Evolutionary conservation across 2,113 vertebrate genomes (phyloP).

Genomic region (Anser cygnoides): DNA sequence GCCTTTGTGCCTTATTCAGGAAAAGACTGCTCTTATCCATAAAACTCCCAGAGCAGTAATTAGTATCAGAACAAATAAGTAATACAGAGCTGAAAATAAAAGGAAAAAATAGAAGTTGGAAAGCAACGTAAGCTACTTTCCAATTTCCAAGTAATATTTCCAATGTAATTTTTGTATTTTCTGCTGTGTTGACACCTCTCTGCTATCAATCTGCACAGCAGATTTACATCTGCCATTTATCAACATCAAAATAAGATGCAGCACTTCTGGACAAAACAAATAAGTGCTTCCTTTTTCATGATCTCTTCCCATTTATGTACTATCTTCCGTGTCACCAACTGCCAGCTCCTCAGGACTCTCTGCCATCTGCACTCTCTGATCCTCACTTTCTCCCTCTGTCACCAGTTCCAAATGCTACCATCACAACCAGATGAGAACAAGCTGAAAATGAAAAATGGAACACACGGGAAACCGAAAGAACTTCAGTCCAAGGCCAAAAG

Average conservation of each 20-base stretch:
- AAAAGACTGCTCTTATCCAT: not conserved
- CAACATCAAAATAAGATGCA: not conserved
- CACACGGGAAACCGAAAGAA: not conserved
- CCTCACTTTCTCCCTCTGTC: not conserved
- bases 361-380: not conserved
- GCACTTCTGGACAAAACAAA: not conserved
- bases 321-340: not conserved
- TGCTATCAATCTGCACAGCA: not conserved
- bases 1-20: not conserved
- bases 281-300: not conserved
- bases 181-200: fast-evolving
- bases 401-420: not conserved
- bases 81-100: not conserved
- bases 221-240: not conserved
- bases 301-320: not conserved
- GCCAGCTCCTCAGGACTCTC: not conserved
- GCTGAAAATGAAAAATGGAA: not conserved
- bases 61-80: not conserved
- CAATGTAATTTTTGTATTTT: not conserved
- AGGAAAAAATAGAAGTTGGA: not conserved
- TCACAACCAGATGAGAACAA: too few species aligned
- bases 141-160: not conserved
- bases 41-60: not conserved
- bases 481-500: not conserved
- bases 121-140: not conserved